Evolutionary conservation across 2,888 invertebrate species (phyloP).

Genomic region (Cremastobaeus sp.): DNA sequence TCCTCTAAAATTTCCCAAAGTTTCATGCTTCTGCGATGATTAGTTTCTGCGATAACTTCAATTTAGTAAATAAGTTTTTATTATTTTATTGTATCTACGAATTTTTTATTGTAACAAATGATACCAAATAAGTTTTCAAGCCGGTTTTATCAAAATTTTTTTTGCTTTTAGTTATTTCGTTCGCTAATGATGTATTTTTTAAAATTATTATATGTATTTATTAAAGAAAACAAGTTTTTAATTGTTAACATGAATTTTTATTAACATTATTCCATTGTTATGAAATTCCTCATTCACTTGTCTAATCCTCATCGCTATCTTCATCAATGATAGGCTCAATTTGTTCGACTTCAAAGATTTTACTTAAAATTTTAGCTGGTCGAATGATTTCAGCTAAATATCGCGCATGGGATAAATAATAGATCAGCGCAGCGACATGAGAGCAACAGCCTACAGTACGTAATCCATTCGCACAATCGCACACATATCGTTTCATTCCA

Average conservation of each 20-base stretch:
- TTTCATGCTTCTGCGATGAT: slow-evolving; percentile 7
- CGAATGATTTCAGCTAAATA: slow-evolving; percentile 19
- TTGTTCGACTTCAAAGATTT: background rate
- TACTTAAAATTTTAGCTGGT: slow-evolving; percentile 14
- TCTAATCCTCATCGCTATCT: slow-evolving; percentile 23
- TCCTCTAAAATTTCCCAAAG: slow-evolving; percentile 4
- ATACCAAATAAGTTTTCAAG: too few species aligned
- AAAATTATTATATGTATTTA: too few species aligned
- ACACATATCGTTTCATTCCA: slow-evolving; percentile 6
- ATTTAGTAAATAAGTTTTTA: slow-evolving; percentile 14
- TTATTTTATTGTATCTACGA: too few species aligned
- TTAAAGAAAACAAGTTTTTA: too few species aligned
- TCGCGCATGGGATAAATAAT: slow-evolving; percentile 24
- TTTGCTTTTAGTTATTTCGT: background rate
- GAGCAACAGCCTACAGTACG: slow-evolving; percentile 29
- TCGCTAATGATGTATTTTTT: too few species aligned
- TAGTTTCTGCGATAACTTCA: slow-evolving; percentile 9
- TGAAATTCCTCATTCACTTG: background rate
- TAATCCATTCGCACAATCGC: slow-evolving; percentile 9
- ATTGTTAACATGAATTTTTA: too few species aligned
- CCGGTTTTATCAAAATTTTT: background rate
- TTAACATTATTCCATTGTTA: background rate
- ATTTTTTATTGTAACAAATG: too few species aligned
- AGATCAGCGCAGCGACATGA: slow-evolving; percentile 8
- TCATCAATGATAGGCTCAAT: slow-evolving; percentile 21